A percentile compares a stretch with the other conserved stretches of the same genome.
Conservation (phyloP, 2,797 vertebrate species). For the Helostoma temminkii region DNA sequence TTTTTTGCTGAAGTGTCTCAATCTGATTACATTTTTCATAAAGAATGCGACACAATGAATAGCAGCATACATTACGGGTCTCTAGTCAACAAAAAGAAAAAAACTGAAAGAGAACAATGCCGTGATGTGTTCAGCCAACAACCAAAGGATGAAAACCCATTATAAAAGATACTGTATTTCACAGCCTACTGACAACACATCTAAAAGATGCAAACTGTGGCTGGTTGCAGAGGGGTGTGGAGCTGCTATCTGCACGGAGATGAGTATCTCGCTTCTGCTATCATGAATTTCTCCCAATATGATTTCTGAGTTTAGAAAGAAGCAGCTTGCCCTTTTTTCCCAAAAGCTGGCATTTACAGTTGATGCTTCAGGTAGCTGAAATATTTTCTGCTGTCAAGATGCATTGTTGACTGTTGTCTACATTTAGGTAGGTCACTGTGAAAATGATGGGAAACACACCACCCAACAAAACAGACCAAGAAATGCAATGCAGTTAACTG, state of each 20-base stretch:
- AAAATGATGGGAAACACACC: background rate
- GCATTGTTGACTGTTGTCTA: background rate
- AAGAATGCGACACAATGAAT: background rate
- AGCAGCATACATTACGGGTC: background rate
- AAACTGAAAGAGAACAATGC: slow-evolving; percentile 10
- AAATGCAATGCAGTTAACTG: background rate
- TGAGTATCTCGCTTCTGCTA: slow-evolving; percentile 15
- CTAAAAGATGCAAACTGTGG: background rate
- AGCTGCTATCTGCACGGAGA: slow-evolving; percentile 27
- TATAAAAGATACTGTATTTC: slow-evolving; percentile 37
- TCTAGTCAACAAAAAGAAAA: slow-evolving; percentile 1
- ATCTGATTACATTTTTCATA: slow-evolving; percentile 5
- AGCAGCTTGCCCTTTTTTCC: slow-evolving; percentile 7
- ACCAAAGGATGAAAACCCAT: slow-evolving; percentile 36
- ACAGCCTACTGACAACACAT: slow-evolving; percentile 20
- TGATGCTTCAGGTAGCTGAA: slow-evolving; percentile 18
- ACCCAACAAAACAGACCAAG: background rate
- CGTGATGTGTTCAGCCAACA: slow-evolving; percentile 8
- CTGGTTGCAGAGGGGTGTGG: slow-evolving; percentile 5
- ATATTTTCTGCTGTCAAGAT: slow-evolving; percentile 5
- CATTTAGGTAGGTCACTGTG: background rate
- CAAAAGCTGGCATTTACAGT: slow-evolving; percentile 41
- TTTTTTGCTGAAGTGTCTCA: background rate
- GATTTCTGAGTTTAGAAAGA: slow-evolving; percentile 23
- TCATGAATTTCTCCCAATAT: slow-evolving; percentile 12